Percentiles rank a stretch among this genome's conserved stretches.
Evolutionary conservation across 1,140 invertebrate species (phyloP).

Genomic region (Medauroidea extradentata): DNA sequence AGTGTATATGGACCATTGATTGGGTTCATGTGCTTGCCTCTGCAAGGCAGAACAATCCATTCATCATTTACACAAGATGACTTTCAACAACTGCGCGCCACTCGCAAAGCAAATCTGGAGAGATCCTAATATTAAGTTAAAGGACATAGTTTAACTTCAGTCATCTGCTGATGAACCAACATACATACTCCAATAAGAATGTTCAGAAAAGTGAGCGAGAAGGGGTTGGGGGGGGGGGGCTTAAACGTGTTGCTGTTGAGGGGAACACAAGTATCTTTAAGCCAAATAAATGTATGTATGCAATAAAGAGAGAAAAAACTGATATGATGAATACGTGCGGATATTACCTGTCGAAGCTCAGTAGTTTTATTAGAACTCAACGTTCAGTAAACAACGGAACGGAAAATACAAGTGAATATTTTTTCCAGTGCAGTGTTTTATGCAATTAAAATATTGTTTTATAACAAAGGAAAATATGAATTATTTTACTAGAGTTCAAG

Average conservation of each 20-base stretch:
- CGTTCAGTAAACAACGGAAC: too few relatives aligned
- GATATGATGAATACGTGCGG: too few relatives aligned
- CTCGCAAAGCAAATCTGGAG: background rate
- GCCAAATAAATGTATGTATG: too few relatives aligned
- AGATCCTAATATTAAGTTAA: background rate
- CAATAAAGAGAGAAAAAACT: too few relatives aligned
- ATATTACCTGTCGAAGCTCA: too few relatives aligned
- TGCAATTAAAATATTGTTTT: too few relatives aligned
- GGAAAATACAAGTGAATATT: background rate
- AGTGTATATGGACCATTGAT: conserved; percentile 5
- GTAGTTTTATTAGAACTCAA: too few relatives aligned
- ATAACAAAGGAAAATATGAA: too few relatives aligned
- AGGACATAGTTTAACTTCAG: background rate
- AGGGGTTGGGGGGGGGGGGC: too few relatives aligned
- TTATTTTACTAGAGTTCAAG: too few relatives aligned
- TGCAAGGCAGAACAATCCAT: background rate
- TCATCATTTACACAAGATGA: conserved; percentile 1
- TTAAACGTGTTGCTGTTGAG: too few relatives aligned
- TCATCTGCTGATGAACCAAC: background rate
- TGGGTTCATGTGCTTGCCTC: background rate
- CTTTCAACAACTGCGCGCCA: background rate
- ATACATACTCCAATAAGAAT: background rate
- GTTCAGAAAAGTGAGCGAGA: background rate
- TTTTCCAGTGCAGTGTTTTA: background rate
- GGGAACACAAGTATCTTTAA: too few relatives aligned